phyloP scores from a whole-genome alignment of 2,888 invertebrate species.

The Trissonchulus sp. region DNA sequence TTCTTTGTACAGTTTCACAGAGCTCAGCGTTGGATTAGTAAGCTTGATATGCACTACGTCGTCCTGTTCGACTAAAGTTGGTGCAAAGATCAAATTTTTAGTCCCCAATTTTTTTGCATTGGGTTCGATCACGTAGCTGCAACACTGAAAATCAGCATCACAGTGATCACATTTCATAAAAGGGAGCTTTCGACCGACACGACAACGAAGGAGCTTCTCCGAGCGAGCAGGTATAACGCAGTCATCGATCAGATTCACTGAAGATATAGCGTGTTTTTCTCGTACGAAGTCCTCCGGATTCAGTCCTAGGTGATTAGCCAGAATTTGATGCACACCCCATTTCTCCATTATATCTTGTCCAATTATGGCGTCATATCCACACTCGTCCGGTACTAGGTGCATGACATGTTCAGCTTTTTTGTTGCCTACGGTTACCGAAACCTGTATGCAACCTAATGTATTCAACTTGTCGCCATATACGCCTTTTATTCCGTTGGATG shows the following conservation, averaged over 20 bases:
- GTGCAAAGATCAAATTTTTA: too few relatives aligned
- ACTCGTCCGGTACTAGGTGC: background rate
- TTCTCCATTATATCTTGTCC: slow-evolving; percentile 2
- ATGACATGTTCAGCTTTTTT: background rate
- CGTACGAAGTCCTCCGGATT: background rate
- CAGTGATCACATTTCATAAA: too few relatives aligned
- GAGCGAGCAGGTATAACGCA: background rate
- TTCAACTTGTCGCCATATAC: background rate
- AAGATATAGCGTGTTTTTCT: background rate
- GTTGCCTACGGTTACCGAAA: background rate
- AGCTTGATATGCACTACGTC: too few relatives aligned
- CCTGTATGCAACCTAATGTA: background rate
- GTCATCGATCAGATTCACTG: background rate
- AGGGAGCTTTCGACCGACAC: background rate
- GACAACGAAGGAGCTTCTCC: background rate
- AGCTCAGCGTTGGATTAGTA: too few relatives aligned
- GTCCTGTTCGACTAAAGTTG: too few relatives aligned
- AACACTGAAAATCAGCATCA: too few relatives aligned
- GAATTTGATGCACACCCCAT: background rate
- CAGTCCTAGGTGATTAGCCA: background rate
- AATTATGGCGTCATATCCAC: background rate
- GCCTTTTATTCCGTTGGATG: background rate
- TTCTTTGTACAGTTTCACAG: too few relatives aligned
- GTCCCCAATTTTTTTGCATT: too few relatives aligned
- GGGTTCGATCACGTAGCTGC: too few relatives aligned